These are phyloP conservation scores for Oligia fasciuncula DNA, from an alignment of 2,888 invertebrate genomes.

Conservation along the genomic window DNA sequence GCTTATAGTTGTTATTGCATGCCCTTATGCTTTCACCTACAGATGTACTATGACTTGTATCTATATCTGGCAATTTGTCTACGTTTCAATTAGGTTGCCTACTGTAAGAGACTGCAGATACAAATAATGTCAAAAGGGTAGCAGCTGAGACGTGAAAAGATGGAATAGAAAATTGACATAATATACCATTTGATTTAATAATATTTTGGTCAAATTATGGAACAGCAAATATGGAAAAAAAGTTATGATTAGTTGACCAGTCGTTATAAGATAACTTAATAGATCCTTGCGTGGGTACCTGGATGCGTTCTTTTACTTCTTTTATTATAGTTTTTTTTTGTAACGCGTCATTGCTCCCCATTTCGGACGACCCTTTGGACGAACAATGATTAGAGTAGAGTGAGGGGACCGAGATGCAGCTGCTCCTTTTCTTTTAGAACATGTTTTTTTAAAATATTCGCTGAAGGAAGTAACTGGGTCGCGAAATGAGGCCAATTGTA, in stretches of 20 bases:
- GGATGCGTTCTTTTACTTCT: slow-evolving; percentile 81
- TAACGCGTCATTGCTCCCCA: slow-evolving; percentile 84
- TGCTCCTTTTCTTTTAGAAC: slow-evolving; percentile 85
- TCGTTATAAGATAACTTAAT: slow-evolving; percentile 26
- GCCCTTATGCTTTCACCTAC: slow-evolving; percentile 71
- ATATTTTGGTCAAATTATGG: neutral
- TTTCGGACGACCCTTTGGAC: slow-evolving; percentile 86
- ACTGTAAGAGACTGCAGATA: slow-evolving; percentile 17
- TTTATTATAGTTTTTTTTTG: slow-evolving; percentile 79
- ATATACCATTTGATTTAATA: neutral
- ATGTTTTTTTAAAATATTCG: slow-evolving; percentile 76
- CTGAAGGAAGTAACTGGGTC: slow-evolving; percentile 77
- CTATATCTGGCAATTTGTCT: slow-evolving; percentile 68
- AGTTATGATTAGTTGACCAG: slow-evolving; percentile 11
- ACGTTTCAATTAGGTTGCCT: slow-evolving; percentile 34
- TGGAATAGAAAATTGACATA: neutral
- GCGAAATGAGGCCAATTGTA: slow-evolving; percentile 74
- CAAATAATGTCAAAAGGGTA: slow-evolving; percentile 8
- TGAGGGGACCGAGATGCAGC: slow-evolving; percentile 87
- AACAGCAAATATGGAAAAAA: slow-evolving; percentile 9
- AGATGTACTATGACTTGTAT: slow-evolving; percentile 47
- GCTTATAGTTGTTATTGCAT: slow-evolving; percentile 78
- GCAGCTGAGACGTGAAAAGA: slow-evolving; percentile 8
- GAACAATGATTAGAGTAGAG: slow-evolving; percentile 86
- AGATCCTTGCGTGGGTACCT: slow-evolving; percentile 80